phyloP scores from a whole-genome alignment of 1,140 invertebrate species.

The Drosophila sp. region DNA sequence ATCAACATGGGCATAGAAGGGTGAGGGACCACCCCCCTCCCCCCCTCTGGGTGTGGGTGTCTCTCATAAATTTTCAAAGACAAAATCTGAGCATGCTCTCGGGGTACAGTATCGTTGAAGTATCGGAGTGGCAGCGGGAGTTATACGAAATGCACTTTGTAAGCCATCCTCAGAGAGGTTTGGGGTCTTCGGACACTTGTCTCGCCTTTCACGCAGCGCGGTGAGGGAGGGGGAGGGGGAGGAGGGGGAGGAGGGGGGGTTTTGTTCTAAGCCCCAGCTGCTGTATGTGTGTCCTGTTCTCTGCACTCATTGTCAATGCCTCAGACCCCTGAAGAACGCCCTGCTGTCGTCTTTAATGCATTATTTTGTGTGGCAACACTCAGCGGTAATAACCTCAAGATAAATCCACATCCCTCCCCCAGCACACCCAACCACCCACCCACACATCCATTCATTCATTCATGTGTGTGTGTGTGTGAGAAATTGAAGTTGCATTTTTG shows the following conservation, averaged over 20 bases:
- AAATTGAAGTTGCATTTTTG: conserved; percentile 47
- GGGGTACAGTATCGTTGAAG: conserved; percentile 10
- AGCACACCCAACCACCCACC: not conserved
- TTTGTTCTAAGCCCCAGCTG: conserved; percentile 25
- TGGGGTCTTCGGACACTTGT: conserved; percentile 33
- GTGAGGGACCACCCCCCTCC: not conserved
- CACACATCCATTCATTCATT: not conserved
- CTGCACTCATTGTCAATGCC: conserved; percentile 18
- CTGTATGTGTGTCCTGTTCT: conserved; percentile 34
- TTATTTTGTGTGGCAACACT: conserved; percentile 81
- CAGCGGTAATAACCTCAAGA: conserved; percentile 79
- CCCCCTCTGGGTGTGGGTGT: not conserved
- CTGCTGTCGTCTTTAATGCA: conserved; percentile 73
- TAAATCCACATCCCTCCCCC: conserved; percentile 50
- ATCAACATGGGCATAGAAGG: not conserved
- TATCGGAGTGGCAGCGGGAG: not conserved
- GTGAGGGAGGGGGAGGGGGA: no score
- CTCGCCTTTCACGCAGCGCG: conserved; percentile 27
- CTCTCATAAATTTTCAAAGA: conserved; percentile 52
- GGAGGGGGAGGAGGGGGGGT: not conserved
- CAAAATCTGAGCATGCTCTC: conserved; percentile 37
- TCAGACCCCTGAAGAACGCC: not conserved
- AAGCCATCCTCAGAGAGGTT: conserved; percentile 4
- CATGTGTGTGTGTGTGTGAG: conserved; percentile 29
- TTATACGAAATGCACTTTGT: conserved; percentile 39